Conservation (phyloP, 2,888 invertebrate genomes). For the Gastracanthus pulcherrimus region DNA sequence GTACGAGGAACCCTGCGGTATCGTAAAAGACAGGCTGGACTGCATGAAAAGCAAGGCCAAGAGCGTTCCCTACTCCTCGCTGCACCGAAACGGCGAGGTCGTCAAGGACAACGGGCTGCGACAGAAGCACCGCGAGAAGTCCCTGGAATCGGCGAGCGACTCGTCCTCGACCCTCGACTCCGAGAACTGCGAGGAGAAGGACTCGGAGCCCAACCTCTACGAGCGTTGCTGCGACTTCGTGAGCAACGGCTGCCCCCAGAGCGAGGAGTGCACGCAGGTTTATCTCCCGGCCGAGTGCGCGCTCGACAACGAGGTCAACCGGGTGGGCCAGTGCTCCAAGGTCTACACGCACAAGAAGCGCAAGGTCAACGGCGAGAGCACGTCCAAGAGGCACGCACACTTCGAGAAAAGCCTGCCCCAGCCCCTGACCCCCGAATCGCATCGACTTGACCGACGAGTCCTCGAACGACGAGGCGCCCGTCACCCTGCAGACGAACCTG, state of each 20-base stretch:
- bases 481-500: conserved; percentile 68
- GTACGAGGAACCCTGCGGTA: conserved; percentile 44
- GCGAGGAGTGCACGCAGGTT: conserved; percentile 33
- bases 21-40: conserved; percentile 20
- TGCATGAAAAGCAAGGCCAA: conserved; percentile 36
- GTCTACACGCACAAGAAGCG: conserved; percentile 74
- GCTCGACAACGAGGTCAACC: conserved; percentile 58
- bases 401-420: conserved; percentile 58
- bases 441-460: conserved; percentile 72
- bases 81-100: conserved; percentile 37
- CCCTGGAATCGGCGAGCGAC: conserved; percentile 53
- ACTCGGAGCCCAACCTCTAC: conserved; percentile 60
- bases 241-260: conserved; percentile 57
- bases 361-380: conserved; percentile 63
- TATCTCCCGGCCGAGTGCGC: conserved; percentile 48
- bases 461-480: conserved; percentile 66
- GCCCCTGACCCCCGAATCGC: conserved; percentile 63
- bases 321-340: conserved; percentile 71
- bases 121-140: conserved; percentile 42
- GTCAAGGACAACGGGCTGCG: conserved; percentile 20
- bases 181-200: conserved; percentile 55
- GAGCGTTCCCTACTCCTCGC: conserved; percentile 15
- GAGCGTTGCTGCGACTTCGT: conserved; percentile 69
- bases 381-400: conserved; percentile 52
- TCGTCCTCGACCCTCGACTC: conserved; percentile 52